These are phyloP conservation scores for Camelus bactrianus DNA, from an alignment of 2,113 vertebrate genomes.

Conservation along the genomic window DNA sequence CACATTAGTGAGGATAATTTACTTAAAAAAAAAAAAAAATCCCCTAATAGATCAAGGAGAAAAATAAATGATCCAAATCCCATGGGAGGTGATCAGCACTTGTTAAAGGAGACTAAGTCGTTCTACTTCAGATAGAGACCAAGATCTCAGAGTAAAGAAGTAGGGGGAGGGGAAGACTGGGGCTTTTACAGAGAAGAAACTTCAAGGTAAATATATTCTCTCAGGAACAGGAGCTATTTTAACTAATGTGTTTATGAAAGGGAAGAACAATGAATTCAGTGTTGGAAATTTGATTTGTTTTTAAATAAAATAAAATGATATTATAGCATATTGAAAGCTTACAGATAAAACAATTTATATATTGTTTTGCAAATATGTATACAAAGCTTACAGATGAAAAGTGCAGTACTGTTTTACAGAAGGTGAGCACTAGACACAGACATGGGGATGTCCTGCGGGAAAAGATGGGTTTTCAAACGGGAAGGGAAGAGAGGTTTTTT, in stretches of 20 bases:
- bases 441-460: rapidly evolving
- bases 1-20: not conserved
- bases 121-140: not conserved
- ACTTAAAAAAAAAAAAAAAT: too few relatives aligned
- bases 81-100: not conserved
- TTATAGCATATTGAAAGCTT: not conserved
- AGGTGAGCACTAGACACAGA: not conserved
- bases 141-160: not conserved
- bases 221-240: too few relatives aligned
- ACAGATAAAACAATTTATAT: not conserved
- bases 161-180: not conserved
- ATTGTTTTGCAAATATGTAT: not conserved
- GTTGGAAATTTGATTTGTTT: not conserved
- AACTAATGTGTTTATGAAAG: not conserved
- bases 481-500: too few relatives aligned
- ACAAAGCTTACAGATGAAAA: not conserved
- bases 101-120: not conserved
- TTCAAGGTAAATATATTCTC: not conserved
- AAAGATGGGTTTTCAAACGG: not conserved
- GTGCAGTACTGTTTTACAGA: not conserved
- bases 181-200: not conserved
- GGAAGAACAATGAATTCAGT: not conserved
- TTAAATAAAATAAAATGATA: not conserved
- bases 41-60: not conserved
- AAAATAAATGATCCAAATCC: not conserved